Base-by-base conservation (phyloP, 2,113 vertebrate genomes). In the Tringa solitaria region DNA sequence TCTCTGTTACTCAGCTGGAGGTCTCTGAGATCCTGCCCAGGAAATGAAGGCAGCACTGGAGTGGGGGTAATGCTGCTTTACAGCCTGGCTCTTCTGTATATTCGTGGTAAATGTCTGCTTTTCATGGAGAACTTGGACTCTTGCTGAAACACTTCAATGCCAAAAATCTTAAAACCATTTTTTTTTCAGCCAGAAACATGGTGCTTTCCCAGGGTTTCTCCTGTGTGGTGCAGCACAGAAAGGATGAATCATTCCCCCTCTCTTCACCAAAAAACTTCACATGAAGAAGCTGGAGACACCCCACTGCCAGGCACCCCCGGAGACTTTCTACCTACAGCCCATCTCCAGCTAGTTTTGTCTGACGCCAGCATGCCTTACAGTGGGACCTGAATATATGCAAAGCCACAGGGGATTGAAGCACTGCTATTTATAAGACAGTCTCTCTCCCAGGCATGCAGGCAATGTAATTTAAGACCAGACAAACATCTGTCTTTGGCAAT, bases 391-490 rank as follows among this genome's bases (percentile, higher is more conserved):
- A 67, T 76, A 67, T 76, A 67, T 81, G 69, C 69, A 91, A 41
- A 65, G 37, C 37, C 41, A 24, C 1, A n/a, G 59, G n/a, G 28
- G 64, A 84, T 28, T 2, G n/a, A 59, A 76, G 33, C 39, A 3
- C 46, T 37, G 69, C 82, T 93, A 76, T 93, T 88, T 84, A 85
- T 85, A 88, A 72, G 69, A 19, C 63, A 14, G 32, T 10, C 41
- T 61, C 37, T 85, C 85, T 93, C 63, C 69, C 84, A 77, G 80
- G 43, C 74, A 4, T 63, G 37, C 69, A 68, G 69, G 23, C 84
- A 48, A 41, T 53, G 88, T 77, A 88, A 95, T 88, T 93, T 88
- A 88, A 95, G 79, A 67, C 46, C 79, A 91, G 91, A 65, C 37
- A 81, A 95, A 91, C 84, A 85, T 68, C 84, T 85, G 64, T n/a